Evolutionary conservation across 2,797 vertebrate genomes (phyloP).

Genomic region (Poecilia velifera): DNA sequence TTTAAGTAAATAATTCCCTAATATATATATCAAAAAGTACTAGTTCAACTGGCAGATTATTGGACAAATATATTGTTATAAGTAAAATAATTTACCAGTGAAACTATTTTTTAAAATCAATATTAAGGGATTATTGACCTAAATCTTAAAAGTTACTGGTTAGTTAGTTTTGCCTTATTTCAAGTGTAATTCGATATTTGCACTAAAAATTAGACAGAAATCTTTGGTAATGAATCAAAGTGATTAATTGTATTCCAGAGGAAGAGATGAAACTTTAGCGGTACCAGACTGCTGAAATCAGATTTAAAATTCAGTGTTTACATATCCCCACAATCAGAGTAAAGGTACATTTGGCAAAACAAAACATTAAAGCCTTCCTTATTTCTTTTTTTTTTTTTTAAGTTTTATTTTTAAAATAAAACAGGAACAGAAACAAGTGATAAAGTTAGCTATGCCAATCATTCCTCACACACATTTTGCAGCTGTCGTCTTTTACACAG

Average conservation of each 20-base stretch:
- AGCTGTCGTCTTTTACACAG: slow-evolving; percentile 33
- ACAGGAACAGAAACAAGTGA: slow-evolving; percentile 65
- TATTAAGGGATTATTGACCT: no score
- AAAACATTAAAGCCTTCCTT: not conserved
- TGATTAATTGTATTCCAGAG: not conserved
- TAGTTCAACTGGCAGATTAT: no score
- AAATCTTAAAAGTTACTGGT: no score
- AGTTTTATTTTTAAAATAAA: not conserved
- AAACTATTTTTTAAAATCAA: no score
- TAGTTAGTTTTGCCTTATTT: no score
- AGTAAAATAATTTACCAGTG: no score
- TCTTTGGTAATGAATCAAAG: not conserved
- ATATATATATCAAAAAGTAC: no score
- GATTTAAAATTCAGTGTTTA: not conserved
- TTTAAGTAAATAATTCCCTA: no score
- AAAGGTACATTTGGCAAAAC: not conserved
- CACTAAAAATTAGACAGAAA: no score
- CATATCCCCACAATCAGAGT: not conserved
- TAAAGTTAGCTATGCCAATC: slow-evolving; percentile 62
- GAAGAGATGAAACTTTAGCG: not conserved
- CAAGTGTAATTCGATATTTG: no score
- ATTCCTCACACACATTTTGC: slow-evolving; percentile 24
- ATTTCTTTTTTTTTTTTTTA: not conserved
- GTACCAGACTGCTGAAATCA: no score
- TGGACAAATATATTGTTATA: no score